phyloP scores from a whole-genome alignment of 2,888 invertebrate genomes.

The Horisme vitalbata region DNA sequence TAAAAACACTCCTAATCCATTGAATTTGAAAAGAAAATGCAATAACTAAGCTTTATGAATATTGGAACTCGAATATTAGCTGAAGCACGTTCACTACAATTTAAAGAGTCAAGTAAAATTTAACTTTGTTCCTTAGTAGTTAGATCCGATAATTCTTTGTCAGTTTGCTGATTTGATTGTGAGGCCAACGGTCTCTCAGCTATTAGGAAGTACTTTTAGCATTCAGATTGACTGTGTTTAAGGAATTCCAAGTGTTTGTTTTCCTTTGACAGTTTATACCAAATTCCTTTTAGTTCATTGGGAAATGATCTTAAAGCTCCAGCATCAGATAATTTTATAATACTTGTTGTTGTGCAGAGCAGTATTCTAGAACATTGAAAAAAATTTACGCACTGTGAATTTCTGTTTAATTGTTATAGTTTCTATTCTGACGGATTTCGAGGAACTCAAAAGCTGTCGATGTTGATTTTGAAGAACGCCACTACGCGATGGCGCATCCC shows the following conservation, averaged over 20 bases:
- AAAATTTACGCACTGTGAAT: no score
- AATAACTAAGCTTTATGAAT: not conserved
- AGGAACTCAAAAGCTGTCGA: no score
- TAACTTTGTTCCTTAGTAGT: constrained; percentile 19
- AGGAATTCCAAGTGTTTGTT: constrained; percentile 3
- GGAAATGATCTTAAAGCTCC: no score
- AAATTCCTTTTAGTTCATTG: no score
- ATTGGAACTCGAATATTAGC: constrained; percentile 17
- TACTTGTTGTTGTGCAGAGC: no score
- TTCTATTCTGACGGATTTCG: no score
- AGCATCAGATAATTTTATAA: no score
- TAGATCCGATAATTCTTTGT: constrained; percentile 13
- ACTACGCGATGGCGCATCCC: no score
- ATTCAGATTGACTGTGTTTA: constrained; percentile 29
- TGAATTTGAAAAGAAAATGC: constrained; percentile 9
- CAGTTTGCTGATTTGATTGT: constrained; percentile 23
- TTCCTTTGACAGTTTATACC: no score
- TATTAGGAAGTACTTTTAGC: constrained; percentile 23
- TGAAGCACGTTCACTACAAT: constrained; percentile 22
- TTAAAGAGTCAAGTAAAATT: constrained; percentile 3
- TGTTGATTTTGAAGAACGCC: no score
- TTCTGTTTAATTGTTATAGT: no score
- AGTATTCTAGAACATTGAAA: no score
- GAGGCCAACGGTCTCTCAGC: constrained; percentile 19
- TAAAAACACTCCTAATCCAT: constrained; percentile 19